phyloP scores from a whole-genome alignment of 2,797 vertebrate genomes.

The Netta rufina region DNA sequence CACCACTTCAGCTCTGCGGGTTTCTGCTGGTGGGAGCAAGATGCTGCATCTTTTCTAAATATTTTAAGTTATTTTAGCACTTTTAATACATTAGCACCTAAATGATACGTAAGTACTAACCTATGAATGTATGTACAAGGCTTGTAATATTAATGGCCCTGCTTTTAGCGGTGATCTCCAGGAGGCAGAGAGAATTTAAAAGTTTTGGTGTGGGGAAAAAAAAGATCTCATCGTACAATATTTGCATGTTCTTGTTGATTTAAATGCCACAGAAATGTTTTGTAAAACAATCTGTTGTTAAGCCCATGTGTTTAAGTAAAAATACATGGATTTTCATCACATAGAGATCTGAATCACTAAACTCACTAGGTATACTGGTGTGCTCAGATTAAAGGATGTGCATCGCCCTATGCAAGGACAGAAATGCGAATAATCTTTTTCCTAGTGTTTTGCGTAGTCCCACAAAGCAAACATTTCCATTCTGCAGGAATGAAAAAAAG shows the following conservation, averaged over 20 bases:
- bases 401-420: not conserved
- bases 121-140: not conserved
- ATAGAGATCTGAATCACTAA: not conserved
- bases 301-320: not conserved
- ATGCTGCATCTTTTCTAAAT: not conserved
- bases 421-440: not conserved
- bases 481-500: not conserved
- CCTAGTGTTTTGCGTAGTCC: not conserved
- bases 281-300: not conserved
- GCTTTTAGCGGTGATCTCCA: not conserved
- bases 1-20: not conserved
- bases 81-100: not conserved
- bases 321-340: not conserved
- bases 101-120: not conserved
- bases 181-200: not conserved
- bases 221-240: not conserved
- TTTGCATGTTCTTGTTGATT: not conserved
- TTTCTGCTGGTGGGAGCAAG: not conserved
- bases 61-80: not conserved
- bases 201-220: not conserved
- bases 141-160: not conserved
- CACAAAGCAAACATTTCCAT: not conserved
- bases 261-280: not conserved
- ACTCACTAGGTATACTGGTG: not conserved
- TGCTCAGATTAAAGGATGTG: not conserved